Evolutionary conservation across 92 coral and sea anemone genomes (phyloP), one percentile per base, ranked within the genome.

Genomic region (Chrysogorgia sp.): DNA sequence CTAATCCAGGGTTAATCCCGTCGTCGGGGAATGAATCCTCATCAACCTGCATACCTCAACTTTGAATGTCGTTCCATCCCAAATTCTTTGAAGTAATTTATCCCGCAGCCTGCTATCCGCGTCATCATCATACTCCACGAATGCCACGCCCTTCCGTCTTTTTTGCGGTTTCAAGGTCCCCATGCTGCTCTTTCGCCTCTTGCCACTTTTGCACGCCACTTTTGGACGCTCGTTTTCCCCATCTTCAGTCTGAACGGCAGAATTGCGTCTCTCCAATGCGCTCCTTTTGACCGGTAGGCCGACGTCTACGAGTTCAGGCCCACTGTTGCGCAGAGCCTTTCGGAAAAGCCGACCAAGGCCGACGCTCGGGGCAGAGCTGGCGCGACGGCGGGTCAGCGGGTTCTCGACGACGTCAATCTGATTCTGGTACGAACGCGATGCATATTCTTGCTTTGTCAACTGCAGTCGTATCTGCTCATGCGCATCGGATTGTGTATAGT

Each of bases 1-100:
- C 5, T 5, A 12, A 22, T 20, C 24, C 30, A 48, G 9, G 20
- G 24, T 20, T 53, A 53, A 17, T 19, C 23, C 60, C 5, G 60
- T 17, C 17, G 28, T 53, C 60, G 21, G 1, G 25, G 12, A 3
- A 33, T 25, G 65, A 48, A 48, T 1, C 0, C 56, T 22, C 56
- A 22, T 22, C 21, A 17, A 5, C 17, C 1, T 22, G 12, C 72
- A 34, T 34, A 65, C 74, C 56, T 67, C 74, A 40, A 45, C 74
- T 67, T 22, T 21, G 30, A 40, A 67, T 15, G 74, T 22, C 15
- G 74, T 67, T 41, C 74, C 74, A 25, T 67, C 74, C 74, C 57
- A 67, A 52, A 41, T 20, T 67, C 53, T 65, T 35, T 65, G 72
- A 34, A 23, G 45, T 53, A 40, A 65, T 30, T 17, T 69, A 12